Conservation (phyloP, 2,113 vertebrate genomes). For the Euleptes europaea region DNA sequence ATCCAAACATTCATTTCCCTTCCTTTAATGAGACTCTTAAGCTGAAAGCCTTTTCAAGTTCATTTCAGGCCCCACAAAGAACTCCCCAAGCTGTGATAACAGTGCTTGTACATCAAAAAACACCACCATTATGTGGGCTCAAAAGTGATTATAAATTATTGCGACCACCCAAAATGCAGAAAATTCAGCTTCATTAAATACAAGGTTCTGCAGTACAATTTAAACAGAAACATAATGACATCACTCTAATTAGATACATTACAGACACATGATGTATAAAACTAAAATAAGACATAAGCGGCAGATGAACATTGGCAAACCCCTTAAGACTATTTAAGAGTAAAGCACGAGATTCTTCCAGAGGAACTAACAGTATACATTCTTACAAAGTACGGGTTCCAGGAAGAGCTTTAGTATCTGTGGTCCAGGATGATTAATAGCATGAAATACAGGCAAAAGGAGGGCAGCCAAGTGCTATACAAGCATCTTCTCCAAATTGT, state of each 20-base stretch:
- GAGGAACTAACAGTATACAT: conserved; percentile 1
- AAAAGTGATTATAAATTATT: not conserved
- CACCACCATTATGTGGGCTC: not conserved
- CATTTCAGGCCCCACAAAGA: not conserved
- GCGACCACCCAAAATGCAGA: not conserved
- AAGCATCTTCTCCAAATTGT: not conserved
- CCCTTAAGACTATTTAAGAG: not conserved
- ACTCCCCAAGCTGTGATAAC: not conserved
- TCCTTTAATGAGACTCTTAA: not conserved
- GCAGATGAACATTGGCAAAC: not conserved
- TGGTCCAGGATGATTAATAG: not conserved
- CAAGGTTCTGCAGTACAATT: not conserved
- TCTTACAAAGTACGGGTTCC: not conserved
- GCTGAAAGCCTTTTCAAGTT: not conserved
- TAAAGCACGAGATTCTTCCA: not conserved
- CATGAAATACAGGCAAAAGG: not conserved
- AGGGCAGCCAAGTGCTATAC: not conserved
- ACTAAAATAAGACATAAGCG: not conserved
- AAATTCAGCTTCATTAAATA: not conserved
- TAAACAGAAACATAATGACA: not conserved
- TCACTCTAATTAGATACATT: not conserved
- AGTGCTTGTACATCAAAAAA: not conserved
- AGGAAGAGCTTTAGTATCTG: not conserved
- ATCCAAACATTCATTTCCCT: not conserved
- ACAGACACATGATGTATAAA: not conserved